These are phyloP conservation scores for Dynastes grantii DNA, from an alignment of 2,888 invertebrate species.

Conservation along the genomic window DNA sequence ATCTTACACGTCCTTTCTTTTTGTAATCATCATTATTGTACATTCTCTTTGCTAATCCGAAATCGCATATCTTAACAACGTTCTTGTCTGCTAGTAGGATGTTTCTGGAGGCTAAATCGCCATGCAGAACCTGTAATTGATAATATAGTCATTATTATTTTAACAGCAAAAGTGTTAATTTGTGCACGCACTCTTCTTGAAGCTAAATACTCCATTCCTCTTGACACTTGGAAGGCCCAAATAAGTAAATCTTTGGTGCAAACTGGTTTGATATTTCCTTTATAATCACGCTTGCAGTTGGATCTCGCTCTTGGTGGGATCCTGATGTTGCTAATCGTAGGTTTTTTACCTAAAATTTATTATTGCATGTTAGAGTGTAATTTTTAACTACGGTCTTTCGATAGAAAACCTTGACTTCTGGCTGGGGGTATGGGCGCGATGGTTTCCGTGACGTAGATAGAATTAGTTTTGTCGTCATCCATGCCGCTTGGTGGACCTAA, in stretches of 20 bases:
- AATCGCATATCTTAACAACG: conserved; percentile 96
- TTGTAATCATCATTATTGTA: conserved; percentile 92
- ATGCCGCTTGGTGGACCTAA: conserved; percentile 57
- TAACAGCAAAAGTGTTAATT: not conserved
- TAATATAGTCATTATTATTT: not conserved
- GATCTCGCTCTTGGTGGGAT: conserved; percentile 85
- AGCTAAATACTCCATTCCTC: conserved; percentile 96
- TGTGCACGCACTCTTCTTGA: conserved; percentile 80
- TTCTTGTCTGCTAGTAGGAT: conserved; percentile 72
- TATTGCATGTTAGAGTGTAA: not conserved
- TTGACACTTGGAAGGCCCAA: conserved; percentile 94
- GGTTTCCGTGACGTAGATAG: conserved; percentile 55
- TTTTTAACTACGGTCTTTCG: not conserved
- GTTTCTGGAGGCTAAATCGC: conserved; percentile 93
- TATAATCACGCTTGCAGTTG: conserved; percentile 76
- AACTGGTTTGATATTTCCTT: no score
- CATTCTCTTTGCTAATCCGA: conserved; percentile 94
- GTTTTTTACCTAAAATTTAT: conserved; percentile 62
- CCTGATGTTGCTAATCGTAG: conserved; percentile 73
- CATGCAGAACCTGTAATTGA: conserved; percentile 79
- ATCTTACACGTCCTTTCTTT: conserved; percentile 89
- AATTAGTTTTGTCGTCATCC: conserved; percentile 63
- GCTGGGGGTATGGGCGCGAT: conserved; percentile 60
- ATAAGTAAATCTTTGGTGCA: conserved; percentile 82
- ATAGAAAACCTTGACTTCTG: conserved; percentile 49